Evolutionary conservation across 2,888 invertebrate genomes (phyloP).

Genomic region (Agrochola lychnidis): DNA sequence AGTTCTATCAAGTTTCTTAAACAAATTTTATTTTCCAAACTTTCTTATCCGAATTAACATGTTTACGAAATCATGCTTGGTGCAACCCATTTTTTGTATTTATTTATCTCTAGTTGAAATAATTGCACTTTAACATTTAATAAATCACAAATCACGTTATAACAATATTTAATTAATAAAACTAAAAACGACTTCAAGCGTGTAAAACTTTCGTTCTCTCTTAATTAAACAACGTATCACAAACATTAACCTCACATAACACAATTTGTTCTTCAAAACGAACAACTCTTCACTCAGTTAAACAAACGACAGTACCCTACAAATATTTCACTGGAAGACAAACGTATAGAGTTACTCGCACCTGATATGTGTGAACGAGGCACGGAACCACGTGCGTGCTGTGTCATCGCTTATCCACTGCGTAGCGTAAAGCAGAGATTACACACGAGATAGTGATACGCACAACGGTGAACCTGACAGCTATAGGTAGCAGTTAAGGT

Average conservation of each 20-base stretch:
- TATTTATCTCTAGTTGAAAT: not conserved
- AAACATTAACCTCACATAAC: not conserved
- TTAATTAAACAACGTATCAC: not conserved
- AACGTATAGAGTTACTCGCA: slow-evolving; percentile 53
- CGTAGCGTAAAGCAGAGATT: slow-evolving; percentile 46
- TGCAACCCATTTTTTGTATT: not conserved
- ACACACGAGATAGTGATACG: slow-evolving; percentile 25
- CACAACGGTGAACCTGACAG: slow-evolving; percentile 19
- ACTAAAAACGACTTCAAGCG: not conserved
- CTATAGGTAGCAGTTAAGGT: slow-evolving; percentile 6
- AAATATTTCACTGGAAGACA: slow-evolving; percentile 43
- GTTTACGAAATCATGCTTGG: not conserved
- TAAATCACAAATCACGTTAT: not conserved
- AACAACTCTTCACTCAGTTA: slow-evolving; percentile 11
- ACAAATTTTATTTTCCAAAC: too few relatives aligned
- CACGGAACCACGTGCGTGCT: slow-evolving; percentile 45
- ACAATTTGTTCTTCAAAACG: slow-evolving; percentile 11
- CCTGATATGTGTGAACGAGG: slow-evolving; percentile 51
- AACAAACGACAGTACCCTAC: slow-evolving; percentile 25
- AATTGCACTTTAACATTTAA: not conserved
- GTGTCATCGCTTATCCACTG: slow-evolving; percentile 47
- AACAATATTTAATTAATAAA: not conserved
- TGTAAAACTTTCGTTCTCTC: not conserved
- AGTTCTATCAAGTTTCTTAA: not conserved
- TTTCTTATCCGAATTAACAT: not conserved